phyloP scores from a whole-genome alignment of 2,113 vertebrate species.

The Capricornis sumatraensis region DNA sequence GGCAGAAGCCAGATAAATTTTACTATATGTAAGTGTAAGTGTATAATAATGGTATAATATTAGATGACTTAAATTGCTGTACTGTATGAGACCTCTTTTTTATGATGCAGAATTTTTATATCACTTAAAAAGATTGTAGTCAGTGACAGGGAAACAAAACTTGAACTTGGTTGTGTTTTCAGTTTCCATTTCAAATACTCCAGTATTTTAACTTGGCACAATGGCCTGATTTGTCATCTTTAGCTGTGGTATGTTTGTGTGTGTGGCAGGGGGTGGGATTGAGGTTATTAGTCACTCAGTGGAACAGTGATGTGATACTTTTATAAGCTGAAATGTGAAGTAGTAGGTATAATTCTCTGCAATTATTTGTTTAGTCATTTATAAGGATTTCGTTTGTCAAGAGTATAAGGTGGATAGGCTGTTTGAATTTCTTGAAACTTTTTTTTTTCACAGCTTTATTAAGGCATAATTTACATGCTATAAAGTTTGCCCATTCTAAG shows the following conservation, averaged over 20 bases:
- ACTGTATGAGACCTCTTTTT: background rate
- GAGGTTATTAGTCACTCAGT: background rate
- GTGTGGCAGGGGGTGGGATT: background rate
- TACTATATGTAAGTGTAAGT: background rate
- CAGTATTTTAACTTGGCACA: background rate
- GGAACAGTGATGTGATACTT: background rate
- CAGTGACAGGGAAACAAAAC: background rate
- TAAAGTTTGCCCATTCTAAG: background rate
- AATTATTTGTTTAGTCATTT: constrained; percentile 13
- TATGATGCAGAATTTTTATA: background rate
- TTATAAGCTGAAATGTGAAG: background rate
- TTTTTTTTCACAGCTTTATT: background rate
- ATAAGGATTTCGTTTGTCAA: background rate
- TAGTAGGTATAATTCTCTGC: background rate
- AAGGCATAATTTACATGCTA: background rate
- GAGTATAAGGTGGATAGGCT: background rate
- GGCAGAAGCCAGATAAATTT: background rate
- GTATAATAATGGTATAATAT: background rate
- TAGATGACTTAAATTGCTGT: background rate
- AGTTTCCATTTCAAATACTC: background rate
- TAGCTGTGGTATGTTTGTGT: background rate
- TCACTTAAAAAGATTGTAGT: background rate
- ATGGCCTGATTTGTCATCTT: background rate
- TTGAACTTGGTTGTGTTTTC: background rate
- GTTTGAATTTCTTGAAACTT: background rate